Evolutionary conservation across 2,113 vertebrate species (phyloP), one percentile per base, ranked within the genome.

Genomic region (Centropristis striata): DNA sequence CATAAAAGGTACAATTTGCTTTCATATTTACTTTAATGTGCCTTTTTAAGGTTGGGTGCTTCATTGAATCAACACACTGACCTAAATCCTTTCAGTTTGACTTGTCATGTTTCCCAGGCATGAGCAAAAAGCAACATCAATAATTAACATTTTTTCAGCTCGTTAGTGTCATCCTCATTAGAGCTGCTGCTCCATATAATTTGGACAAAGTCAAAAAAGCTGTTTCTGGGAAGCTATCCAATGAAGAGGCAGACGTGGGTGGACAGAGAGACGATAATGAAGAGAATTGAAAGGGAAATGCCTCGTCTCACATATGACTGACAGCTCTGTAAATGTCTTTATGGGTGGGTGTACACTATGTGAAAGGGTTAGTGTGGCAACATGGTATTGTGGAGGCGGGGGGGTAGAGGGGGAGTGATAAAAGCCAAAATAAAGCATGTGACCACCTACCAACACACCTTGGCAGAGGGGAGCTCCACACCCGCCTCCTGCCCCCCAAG

Each of bases 361-460:
- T 54, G 51, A 57, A 36, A 42, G 51, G 46, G 32, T 23, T 44
- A 0, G 15, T 79, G 57, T 20, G 42, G 50, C 28, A 50, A 58
- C 8, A 49, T 82, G 75, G 20, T 13, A 14, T 44, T n/a, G 27
- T 27, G 60, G 32, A 32, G 27, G 54, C 32, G 54, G n/a, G 59
- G 23, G 20, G 42, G 14, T 36, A 46, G 64, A 23, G 8, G 55
- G 80, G 71, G 59, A 21, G 78, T 84, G 61, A 82, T 27, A 75
- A 90, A 92, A 88, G 82, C 73, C 80, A 91, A 96, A 98, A 97
- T 94, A 96, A 98, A 98, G 95, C 95, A 96, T 95, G 83, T 97
- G 98, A 98, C 97, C 97, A 99, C 98, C 97, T 99, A 99, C 98
- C 98, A 96, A 99, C 98, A 99, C 98, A 99, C 98, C 98, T 98